These are phyloP conservation scores for Astyanax mexicanus DNA, from an alignment of 2,797 vertebrate genomes.

Conservation along the genomic window DNA sequence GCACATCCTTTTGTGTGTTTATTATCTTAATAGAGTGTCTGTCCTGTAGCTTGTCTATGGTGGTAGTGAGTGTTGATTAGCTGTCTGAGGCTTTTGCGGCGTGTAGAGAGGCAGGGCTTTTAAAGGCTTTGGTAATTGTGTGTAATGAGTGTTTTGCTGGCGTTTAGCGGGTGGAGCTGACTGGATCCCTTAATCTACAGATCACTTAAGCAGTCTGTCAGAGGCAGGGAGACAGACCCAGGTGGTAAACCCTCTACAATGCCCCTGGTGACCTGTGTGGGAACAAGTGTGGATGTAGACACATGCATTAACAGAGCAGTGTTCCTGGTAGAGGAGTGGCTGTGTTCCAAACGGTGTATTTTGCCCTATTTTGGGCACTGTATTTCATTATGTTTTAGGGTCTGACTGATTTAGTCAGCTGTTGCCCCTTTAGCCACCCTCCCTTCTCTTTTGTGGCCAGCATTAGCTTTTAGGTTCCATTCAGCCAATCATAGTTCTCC, in stretches of 20 bases:
- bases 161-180: constrained; percentile 50
- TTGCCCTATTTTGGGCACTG: constrained; percentile 58
- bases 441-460: too few relatives aligned
- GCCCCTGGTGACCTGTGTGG: constrained; percentile 11
- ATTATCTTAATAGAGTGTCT: constrained; percentile 50
- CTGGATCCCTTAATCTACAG: constrained; percentile 45
- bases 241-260: background rate
- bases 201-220: constrained; percentile 39
- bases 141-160: constrained; percentile 60
- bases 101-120: constrained; percentile 12
- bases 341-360: constrained; percentile 41
- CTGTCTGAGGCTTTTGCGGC: constrained; percentile 1
- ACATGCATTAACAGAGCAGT: constrained; percentile 10
- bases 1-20: constrained; percentile 57
- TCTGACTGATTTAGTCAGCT: too few relatives aligned
- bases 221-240: constrained; percentile 34
- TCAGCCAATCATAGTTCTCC: too few relatives aligned
- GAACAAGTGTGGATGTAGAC: constrained; percentile 3
- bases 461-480: too few relatives aligned
- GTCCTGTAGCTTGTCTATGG: constrained; percentile 8
- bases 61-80: constrained; percentile 23
- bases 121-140: constrained; percentile 54
- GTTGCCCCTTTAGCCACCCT: too few relatives aligned
- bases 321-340: constrained; percentile 58
- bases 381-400: too few relatives aligned